Conservation (phyloP, 2,113 vertebrate species). For the Aegypius monachus region DNA sequence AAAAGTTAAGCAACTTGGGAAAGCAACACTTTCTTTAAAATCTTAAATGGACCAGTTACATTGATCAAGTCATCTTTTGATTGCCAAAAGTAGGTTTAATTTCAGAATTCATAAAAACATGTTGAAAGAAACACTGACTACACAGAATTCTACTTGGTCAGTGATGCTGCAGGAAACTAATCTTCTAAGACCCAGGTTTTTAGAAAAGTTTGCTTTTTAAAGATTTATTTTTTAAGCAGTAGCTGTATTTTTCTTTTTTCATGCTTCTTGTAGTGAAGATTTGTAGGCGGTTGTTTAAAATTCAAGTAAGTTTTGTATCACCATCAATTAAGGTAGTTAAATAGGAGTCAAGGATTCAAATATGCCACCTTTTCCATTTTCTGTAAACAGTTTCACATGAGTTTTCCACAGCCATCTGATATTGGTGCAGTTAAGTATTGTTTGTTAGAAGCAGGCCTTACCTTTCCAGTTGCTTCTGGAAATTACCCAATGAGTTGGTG, state of each 20-base stretch:
- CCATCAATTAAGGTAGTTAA: not conserved
- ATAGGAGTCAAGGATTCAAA: not conserved
- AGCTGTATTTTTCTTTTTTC: not conserved
- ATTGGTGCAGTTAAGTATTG: not conserved
- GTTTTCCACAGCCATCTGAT: not conserved
- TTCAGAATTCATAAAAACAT: not conserved
- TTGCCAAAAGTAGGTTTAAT: not conserved
- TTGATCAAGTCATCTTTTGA: not conserved
- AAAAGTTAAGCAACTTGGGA: constrained; percentile 33
- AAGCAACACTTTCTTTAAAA: constrained; percentile 36
- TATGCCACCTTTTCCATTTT: not conserved
- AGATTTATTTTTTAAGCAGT: not conserved
- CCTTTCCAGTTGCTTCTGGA: not conserved
- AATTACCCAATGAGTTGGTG: not conserved
- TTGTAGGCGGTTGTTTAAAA: not conserved
- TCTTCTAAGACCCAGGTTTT: not conserved
- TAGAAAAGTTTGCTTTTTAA: not conserved
- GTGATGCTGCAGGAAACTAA: not conserved
- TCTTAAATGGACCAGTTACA: constrained; percentile 17
- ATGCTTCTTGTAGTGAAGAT: not conserved
- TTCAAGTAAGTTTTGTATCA: not conserved
- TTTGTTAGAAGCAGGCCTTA: not conserved
- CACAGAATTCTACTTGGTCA: not conserved
- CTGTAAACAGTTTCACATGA: not conserved
- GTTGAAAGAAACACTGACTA: not conserved